Evolutionary conservation across 1,140 invertebrate species (phyloP), one percentile per base, ranked within the genome.

Genomic region (Diorhabda carinulata): DNA sequence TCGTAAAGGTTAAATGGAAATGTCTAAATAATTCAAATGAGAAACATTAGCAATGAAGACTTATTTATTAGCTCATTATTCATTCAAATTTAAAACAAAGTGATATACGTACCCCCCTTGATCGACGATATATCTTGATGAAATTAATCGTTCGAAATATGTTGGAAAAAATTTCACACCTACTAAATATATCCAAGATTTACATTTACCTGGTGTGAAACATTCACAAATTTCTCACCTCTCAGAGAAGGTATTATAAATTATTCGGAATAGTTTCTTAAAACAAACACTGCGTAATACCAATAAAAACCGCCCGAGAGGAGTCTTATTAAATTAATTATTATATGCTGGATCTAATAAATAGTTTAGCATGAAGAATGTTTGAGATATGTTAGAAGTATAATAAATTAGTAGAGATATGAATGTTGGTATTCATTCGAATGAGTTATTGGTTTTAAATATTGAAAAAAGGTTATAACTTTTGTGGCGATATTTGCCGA

Each of bases 191-290:
- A 52, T 52, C 47, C 47, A 6, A 52, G 6, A 52, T 52, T 52
- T 52, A n/a, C 47, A 52, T 52, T 52, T 52, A 52, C 47, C 47
- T 52, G 47, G 47, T 52, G 47, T 52, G 47, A 52, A 52, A 52
- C 47, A 52, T 52, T 52, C 47, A 8, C n/a, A 52, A 6, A 52
- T 52, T 52, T 52, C 47, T 52, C 47, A 52, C 47, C 47, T 52
- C 47, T 52, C 47, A 52, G n/a, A 52, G 47, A 52, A 52, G n/a
- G 47, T 52, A n/a, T 52, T 52, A 52, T 52, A 52, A 52, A 52
- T 52, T 8, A 52, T 52, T 52, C 47, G n/a, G 47, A 8, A 8
- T 52, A n/a, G 6, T 52, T 52, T 52, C 47, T 52, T 52, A 52
- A 52, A 52, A 52, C 47, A 52, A 52, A 52, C 47, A 52, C 47